These are phyloP conservation scores for Siderastrea siderea DNA, from an alignment of 92 coral and sea anemone species.

Conservation along the genomic window DNA sequence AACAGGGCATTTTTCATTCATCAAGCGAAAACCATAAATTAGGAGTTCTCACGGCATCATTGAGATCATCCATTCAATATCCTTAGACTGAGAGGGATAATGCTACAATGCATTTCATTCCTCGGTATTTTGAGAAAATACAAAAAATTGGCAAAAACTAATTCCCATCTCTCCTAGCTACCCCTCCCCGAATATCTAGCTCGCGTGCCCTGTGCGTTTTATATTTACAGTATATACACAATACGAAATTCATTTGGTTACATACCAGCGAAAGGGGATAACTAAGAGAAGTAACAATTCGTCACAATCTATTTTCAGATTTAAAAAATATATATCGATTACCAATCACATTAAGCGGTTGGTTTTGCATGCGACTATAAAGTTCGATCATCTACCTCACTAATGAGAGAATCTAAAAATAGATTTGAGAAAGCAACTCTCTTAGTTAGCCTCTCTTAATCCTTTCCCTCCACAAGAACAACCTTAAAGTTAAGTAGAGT, in stretches of 20 bases:
- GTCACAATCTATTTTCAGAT: not conserved
- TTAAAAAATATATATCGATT: not conserved
- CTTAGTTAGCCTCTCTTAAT: not conserved
- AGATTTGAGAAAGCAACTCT: not conserved
- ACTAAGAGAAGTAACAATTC: not conserved
- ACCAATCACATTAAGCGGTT: not conserved
- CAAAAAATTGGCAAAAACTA: not conserved
- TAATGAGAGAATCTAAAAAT: not conserved
- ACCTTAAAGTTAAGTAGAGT: not conserved
- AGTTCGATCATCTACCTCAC: not conserved
- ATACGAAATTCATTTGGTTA: not conserved
- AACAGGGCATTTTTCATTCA: not conserved
- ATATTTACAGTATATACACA: conserved; percentile 1
- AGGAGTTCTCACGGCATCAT: not conserved
- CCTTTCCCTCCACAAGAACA: not conserved
- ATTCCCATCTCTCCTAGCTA: not conserved
- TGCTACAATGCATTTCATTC: not conserved
- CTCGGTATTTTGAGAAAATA: not conserved
- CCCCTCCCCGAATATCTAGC: not conserved
- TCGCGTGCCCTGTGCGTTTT: not conserved
- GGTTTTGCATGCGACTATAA: not conserved
- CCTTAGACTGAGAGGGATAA: too few species aligned
- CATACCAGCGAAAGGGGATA: not conserved
- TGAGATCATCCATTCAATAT: not conserved
- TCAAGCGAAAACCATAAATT: not conserved